Evolutionary conservation across 2,113 vertebrate species (phyloP), one percentile per base, ranked within the genome.

Genomic region (Acanthochromis polyacanthus): DNA sequence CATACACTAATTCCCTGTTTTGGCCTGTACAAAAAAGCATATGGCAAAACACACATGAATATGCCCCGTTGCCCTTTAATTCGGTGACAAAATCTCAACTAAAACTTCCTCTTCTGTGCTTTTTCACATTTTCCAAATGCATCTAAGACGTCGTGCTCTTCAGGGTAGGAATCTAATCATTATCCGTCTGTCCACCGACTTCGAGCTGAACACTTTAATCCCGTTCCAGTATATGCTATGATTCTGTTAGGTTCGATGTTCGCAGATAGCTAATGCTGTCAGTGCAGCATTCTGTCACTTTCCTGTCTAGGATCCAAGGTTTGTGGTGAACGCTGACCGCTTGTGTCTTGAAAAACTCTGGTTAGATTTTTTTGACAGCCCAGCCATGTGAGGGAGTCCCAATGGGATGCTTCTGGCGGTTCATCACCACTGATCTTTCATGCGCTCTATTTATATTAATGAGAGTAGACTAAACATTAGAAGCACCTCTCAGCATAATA

Each of bases 11-110:
- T 72, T 64, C 59, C 51, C 58, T 80, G 32, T 67, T 73, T 48
- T 48, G 62, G 36, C 40, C 20, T 65, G 20, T 57, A 60, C 65
- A 52, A 67, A 61, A 69, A 15, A 80, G 38, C 76, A 78, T 66
- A 71, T 77, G 40, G 12, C 40, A 43, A 43, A 36, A 15, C 11
- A 43, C 40, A 43, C 40, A 9, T 36, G 32, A 36, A 36, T 36
- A 10, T 10, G 9, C 32, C 32, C 32, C 2, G 32, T 36, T 36
- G 32, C 32, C 32, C 32, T 36, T 36, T 8, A 36, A 36, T 36
- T 36, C 9, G 32, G 40, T 43, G 12, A 43, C 40, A 43, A 43
- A 43, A 14, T 43, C 11, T 43, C 40, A 14, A 3, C 40, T 43
- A 15, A 43, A 43, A 43, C 40, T 12, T 36, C 32, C 32, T 14